Evolutionary conservation across 2,888 invertebrate species (phyloP).

Genomic region (Gnatocerus cornutus): DNA sequence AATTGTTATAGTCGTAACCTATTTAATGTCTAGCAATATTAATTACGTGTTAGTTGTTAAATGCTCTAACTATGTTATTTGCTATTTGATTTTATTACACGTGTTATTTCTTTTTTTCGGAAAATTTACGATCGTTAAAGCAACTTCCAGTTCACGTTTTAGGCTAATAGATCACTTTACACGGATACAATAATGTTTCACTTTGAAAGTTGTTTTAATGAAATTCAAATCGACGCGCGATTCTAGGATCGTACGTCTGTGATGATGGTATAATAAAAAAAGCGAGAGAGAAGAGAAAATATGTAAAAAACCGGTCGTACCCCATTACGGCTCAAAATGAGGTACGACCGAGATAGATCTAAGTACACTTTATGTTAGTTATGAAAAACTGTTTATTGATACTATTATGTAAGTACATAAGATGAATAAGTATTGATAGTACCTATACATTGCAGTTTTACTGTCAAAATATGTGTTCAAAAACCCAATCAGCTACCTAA

Average conservation of each 20-base stretch:
- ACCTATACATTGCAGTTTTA: constrained; percentile 70
- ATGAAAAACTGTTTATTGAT: constrained; percentile 57
- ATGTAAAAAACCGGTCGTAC: constrained; percentile 54
- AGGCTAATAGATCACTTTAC: constrained; percentile 50
- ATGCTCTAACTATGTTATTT: constrained; percentile 60
- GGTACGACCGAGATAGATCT: constrained; percentile 58
- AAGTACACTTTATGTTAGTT: constrained; percentile 61
- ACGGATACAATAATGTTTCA: constrained; percentile 49
- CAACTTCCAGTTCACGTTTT: constrained; percentile 51
- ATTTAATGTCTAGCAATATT: constrained; percentile 67
- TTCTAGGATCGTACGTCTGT: constrained; percentile 28
- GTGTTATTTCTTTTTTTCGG: constrained; percentile 46
- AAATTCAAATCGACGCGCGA: constrained; percentile 30
- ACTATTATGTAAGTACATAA: constrained; percentile 62
- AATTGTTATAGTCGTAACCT: constrained; percentile 58
- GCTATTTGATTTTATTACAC: constrained; percentile 56
- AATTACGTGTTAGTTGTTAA: constrained; percentile 67
- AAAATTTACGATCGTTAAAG: constrained; percentile 35
- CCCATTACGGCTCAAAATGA: constrained; percentile 68
- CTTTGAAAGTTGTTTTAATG: constrained; percentile 52
- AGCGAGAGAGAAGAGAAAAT: constrained; percentile 5
- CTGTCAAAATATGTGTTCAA: constrained; percentile 72
- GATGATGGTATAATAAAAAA: constrained; percentile 27
- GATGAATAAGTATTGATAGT: constrained; percentile 68
- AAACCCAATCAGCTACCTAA: constrained; percentile 71